These are phyloP conservation scores for Neotragus pygmaeus DNA, from an alignment of 2,113 vertebrate species.

Conservation along the genomic window DNA sequence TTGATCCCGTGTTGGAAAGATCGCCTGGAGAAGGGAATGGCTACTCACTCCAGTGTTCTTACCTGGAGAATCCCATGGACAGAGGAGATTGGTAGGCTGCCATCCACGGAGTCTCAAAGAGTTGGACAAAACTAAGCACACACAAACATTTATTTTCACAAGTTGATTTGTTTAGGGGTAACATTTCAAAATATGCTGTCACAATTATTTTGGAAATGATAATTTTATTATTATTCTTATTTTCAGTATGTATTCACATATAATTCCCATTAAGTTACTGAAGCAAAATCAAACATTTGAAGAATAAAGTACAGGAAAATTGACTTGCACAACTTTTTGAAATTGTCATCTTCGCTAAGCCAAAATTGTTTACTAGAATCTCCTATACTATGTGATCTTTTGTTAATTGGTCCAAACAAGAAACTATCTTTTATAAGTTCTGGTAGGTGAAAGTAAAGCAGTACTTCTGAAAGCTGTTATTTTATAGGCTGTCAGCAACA, in stretches of 20 bases:
- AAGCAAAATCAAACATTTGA: not conserved
- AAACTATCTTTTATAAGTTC: not conserved
- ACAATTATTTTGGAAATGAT: not conserved
- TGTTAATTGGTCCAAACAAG: not conserved
- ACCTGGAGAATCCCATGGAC: not conserved
- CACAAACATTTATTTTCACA: not conserved
- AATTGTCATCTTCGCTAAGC: not conserved
- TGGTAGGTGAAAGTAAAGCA: not conserved
- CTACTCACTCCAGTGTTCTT: not conserved
- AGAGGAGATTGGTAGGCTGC: not conserved
- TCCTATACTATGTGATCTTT: rapidly evolving
- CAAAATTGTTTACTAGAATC: not conserved
- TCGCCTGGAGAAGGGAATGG: not conserved
- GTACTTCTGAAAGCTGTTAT: not conserved
- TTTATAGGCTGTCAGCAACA: not conserved
- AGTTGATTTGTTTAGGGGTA: not conserved
- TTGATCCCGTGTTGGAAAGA: not conserved
- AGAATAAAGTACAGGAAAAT: not conserved
- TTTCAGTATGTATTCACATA: not conserved
- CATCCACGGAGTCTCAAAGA: not conserved
- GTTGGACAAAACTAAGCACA: not conserved
- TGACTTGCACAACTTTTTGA: not conserved
- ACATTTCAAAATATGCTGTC: not conserved
- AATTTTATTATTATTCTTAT: not conserved
- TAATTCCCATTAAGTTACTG: not conserved